Conservation (phyloP, 1,140 invertebrate genomes). For the Lepidotrigona ventralis region DNA sequence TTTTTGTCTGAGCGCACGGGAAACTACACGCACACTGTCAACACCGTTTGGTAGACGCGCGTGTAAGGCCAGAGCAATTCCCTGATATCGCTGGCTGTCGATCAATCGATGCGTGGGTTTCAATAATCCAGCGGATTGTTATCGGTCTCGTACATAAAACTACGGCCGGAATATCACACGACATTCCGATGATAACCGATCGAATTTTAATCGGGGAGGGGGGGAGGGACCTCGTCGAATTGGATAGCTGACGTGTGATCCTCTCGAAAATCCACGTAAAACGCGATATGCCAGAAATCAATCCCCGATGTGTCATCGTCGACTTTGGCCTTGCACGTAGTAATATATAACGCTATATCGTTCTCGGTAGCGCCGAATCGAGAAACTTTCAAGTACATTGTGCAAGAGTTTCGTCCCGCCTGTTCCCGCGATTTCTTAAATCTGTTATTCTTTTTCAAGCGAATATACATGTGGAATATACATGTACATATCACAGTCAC, state of each 20-base stretch:
- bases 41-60: background rate
- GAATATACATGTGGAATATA: no score
- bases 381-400: background rate
- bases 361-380: constrained; percentile 20
- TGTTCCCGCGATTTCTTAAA: background rate
- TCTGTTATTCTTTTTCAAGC: background rate
- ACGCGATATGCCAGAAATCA: constrained; percentile 58
- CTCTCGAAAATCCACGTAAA: constrained; percentile 59
- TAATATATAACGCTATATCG: constrained; percentile 12
- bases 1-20: background rate
- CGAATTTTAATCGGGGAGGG: constrained; percentile 62
- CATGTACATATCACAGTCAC: no score
- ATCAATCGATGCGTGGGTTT: constrained; percentile 54
- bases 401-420: background rate
- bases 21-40: background rate
- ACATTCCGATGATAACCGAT: constrained; percentile 62
- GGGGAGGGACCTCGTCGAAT: constrained; percentile 41
- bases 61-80: constrained; percentile 41
- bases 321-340: constrained; percentile 41
- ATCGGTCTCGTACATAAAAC: constrained; percentile 59
- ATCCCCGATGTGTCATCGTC: constrained; percentile 53
- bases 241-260: constrained; percentile 60
- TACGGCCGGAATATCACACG: constrained; percentile 52
- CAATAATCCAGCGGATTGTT: constrained; percentile 63
- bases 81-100: constrained; percentile 54